Evolutionary conservation across 30 jellyfish, hydroid and myxozoan genomes (phyloP).

Genomic region (Chironex yamaguchii): DNA sequence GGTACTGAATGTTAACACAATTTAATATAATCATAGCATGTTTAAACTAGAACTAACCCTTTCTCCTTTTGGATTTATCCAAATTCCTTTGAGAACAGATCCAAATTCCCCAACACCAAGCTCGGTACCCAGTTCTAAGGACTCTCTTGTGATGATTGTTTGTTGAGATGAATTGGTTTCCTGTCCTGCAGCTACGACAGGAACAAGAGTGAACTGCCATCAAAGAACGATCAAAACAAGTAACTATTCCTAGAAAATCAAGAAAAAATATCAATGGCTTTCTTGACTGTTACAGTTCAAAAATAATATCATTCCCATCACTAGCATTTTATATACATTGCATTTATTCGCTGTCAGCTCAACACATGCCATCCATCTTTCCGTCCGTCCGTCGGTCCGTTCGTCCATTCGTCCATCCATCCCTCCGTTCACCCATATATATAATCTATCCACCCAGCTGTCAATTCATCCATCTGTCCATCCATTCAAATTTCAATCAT

Average conservation of each 20-base stretch:
- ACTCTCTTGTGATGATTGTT: conserved; percentile 74
- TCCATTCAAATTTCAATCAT: too few relatives aligned
- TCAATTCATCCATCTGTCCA: not conserved
- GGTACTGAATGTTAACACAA: too few relatives aligned
- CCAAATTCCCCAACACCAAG: conserved; percentile 98
- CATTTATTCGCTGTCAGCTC: too few relatives aligned
- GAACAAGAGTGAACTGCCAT: too few relatives aligned
- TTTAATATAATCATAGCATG: not conserved
- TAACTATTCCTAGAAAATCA: too few relatives aligned
- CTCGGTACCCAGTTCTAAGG: conserved; percentile 84
- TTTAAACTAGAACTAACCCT: conserved; percentile 36
- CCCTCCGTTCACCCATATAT: not conserved
- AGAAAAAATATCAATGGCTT: too few relatives aligned
- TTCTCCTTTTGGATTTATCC: conserved; percentile 85
- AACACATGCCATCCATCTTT: not conserved
- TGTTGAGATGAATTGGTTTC: conserved; percentile 66
- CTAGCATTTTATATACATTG: too few relatives aligned
- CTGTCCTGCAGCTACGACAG: conserved; percentile 46
- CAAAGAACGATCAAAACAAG: too few relatives aligned
- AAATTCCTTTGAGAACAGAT: conserved; percentile 89
- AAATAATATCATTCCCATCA: too few relatives aligned
- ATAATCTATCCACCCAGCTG: not conserved
- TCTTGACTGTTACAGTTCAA: too few relatives aligned
- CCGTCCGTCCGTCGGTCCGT: not conserved
- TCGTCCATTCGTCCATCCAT: not conserved